phyloP scores from a whole-genome alignment of 30 jellyfish, hydroid and myxozoan genomes.

The Pelagia noctiluca region DNA sequence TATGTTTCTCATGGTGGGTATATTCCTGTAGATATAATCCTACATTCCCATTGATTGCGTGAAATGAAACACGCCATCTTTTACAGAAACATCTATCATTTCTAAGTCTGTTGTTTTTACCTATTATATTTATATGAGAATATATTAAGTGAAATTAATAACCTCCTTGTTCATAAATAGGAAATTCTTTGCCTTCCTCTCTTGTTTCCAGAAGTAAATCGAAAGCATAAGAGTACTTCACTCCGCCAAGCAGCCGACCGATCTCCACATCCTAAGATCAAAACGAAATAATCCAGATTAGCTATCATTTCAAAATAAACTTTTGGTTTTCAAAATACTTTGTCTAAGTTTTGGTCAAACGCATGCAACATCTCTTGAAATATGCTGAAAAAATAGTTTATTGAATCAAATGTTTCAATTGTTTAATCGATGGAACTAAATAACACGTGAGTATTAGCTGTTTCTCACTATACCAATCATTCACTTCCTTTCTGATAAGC shows the following conservation, averaged over 20 bases:
- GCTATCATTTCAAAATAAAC: too few relatives aligned
- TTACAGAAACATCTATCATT: too few relatives aligned
- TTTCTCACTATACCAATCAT: too few relatives aligned
- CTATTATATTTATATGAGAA: not conserved
- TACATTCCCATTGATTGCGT: too few relatives aligned
- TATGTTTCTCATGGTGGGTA: too few relatives aligned
- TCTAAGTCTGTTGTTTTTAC: not conserved
- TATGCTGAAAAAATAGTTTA: too few relatives aligned
- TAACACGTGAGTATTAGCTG: not conserved
- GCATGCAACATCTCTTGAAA: too few relatives aligned
- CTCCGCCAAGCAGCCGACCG: constrained; percentile 62
- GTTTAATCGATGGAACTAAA: not conserved
- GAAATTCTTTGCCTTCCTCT: constrained; percentile 51
- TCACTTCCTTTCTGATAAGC: too few relatives aligned
- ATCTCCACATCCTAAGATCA: constrained; percentile 16
- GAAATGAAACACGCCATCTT: too few relatives aligned
- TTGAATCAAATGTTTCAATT: not conserved
- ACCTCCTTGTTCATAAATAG: constrained; percentile 81
- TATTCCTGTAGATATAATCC: too few relatives aligned
- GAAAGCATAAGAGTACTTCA: constrained; percentile 58
- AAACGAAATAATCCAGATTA: not conserved
- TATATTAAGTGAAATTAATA: not conserved
- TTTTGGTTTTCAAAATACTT: too few relatives aligned
- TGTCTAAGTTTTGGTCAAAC: too few relatives aligned
- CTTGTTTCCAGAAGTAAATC: constrained; percentile 80